These are phyloP conservation scores for Hydrotaea cyrtoneurina DNA, from an alignment of 2,888 invertebrate species.

Conservation along the genomic window DNA sequence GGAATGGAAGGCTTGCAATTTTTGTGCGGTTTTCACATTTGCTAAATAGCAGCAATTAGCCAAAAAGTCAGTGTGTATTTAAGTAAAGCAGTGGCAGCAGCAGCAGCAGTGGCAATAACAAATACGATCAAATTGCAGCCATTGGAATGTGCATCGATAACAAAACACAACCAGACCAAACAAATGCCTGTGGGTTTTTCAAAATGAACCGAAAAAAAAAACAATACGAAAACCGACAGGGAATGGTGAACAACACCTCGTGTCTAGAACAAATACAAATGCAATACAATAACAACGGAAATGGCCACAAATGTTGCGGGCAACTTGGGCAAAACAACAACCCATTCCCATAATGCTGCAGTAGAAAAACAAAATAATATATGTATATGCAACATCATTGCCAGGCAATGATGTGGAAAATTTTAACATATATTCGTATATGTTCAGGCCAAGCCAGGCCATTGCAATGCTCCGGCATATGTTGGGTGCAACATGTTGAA, in stretches of 20 bases:
- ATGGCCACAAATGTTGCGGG: constrained; percentile 64
- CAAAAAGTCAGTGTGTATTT: constrained; percentile 58
- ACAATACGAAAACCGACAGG: too few species aligned
- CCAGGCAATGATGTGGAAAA: constrained; percentile 66
- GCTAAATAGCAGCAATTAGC: constrained; percentile 72
- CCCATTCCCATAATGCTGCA: neutral
- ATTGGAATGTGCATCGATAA: constrained; percentile 28
- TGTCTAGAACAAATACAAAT: constrained; percentile 43
- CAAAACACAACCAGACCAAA: neutral
- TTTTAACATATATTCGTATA: constrained; percentile 2
- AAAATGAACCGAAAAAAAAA: too few species aligned
- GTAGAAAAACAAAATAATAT: neutral
- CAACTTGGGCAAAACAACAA: constrained; percentile 28
- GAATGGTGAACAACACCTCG: neutral
- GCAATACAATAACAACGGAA: constrained; percentile 55
- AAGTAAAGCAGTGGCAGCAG: constrained; percentile 36
- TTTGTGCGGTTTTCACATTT: constrained; percentile 69
- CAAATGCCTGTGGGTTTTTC: constrained; percentile 29
- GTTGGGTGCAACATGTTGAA: constrained; percentile 27
- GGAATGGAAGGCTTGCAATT: neutral
- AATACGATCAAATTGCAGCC: constrained; percentile 23
- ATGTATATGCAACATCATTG: constrained; percentile 15
- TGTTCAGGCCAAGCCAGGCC: neutral
- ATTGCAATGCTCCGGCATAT: neutral
- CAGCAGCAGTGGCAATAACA: constrained; percentile 46